Conservation (phyloP, 2,888 invertebrate genomes). For the Leucania comma region DNA sequence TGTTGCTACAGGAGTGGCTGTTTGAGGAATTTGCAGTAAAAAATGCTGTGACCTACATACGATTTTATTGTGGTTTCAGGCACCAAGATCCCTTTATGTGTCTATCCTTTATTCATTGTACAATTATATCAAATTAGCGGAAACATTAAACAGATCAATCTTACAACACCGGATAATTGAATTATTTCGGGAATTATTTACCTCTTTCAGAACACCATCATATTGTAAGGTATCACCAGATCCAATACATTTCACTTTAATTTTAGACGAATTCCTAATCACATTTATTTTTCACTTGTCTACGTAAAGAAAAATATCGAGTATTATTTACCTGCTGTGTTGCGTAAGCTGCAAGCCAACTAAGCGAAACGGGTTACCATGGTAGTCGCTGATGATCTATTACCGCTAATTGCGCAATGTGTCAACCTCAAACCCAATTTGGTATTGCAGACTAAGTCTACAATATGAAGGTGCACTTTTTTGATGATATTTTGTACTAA, state of each 20-base stretch:
- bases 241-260: background rate
- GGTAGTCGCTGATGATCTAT: slow-evolving; percentile 56
- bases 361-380: slow-evolving; percentile 57
- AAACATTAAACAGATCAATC: too few relatives aligned
- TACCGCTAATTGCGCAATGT: slow-evolving; percentile 50
- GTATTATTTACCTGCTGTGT: slow-evolving; percentile 29
- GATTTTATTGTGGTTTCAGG: background rate
- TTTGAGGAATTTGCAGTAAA: slow-evolving; percentile 1
- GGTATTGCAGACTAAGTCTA: slow-evolving; percentile 39
- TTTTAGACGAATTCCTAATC: background rate
- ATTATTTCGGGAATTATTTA: too few relatives aligned
- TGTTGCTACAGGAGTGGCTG: background rate
- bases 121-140: too few relatives aligned
- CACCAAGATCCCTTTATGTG: background rate
- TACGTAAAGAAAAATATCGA: slow-evolving; percentile 32
- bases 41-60: slow-evolving; percentile 26
- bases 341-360: slow-evolving; percentile 54
- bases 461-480: background rate
- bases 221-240: background rate
- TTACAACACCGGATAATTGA: too few relatives aligned
- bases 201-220: background rate
- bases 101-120: background rate
- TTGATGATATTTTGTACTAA: background rate
- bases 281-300: slow-evolving; percentile 17
- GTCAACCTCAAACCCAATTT: slow-evolving; percentile 56